Base-by-base conservation (phyloP, 2,888 invertebrate species). In the Lutraria lutraria region DNA sequence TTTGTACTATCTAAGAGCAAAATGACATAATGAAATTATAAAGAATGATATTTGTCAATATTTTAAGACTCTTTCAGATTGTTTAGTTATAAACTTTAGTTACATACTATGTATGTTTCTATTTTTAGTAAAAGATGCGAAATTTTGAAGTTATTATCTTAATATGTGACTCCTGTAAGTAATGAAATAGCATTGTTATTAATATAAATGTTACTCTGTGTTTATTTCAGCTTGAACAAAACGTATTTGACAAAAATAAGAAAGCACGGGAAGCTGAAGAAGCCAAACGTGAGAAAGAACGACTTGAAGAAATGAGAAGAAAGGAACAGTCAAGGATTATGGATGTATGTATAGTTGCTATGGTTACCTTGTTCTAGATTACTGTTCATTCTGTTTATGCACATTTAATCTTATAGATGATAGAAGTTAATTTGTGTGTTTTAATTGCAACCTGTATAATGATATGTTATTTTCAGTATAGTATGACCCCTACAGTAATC, bases 321-420 rank as follows among this genome's bases (percentile, higher is more conserved):
- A 97, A 98, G 86, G 99, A 99, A 97, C 98, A 99, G 95, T 98
- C 98, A 95, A 97, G 99, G 90, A 98, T 99, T 92, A 98, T 98
- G 0, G 98, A 99, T 94, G 97, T 97, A 95, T 29, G 89, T 34
- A 34, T 76, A 6, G 83, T 83, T 43, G 34, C 34, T 21, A 63
- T 85, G 53, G 63, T 86, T 19, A 43, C 60, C 43, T 53, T 16
- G 34, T 56, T 25, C 16, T 82, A 0, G 19, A 43, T 79, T 52
- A 1, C 29, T 8, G 19, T 53, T 31, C 25, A 54, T 82, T 25
- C 29, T 82, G 8, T 82, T 56, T 25, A 25, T 68, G n/a, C 63
- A 68, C 63, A 6, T 68, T 43, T 68, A 25, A 68, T n/a, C 19
- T 56, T 68, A 25, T 68, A 68, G 63, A 43, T 68, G n/a, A n/a